phyloP scores from a whole-genome alignment of 2,113 vertebrate genomes.

The Thermophis baileyi region DNA sequence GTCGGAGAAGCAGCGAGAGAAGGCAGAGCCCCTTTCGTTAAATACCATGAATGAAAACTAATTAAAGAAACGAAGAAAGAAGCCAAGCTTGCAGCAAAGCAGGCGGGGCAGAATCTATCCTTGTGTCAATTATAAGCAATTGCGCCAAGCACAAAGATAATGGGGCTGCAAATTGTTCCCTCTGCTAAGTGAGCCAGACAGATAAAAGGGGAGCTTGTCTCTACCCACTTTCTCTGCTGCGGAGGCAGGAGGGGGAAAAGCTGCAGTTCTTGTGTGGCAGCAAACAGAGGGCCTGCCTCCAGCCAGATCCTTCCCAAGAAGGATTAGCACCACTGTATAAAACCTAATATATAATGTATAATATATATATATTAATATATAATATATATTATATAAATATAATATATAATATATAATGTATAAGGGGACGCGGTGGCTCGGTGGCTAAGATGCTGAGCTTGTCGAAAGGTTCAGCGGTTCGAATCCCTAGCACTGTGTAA shows the following conservation, averaged over 20 bases:
- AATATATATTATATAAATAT: no score
- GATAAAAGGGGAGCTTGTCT: background rate
- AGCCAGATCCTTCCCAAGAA: background rate
- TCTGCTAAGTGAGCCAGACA: background rate
- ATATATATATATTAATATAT: no score
- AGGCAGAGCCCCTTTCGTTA: background rate
- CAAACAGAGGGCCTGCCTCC: background rate
- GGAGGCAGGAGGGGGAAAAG: background rate
- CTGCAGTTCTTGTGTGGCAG: background rate
- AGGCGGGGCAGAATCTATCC: background rate
- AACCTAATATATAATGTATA: no score
- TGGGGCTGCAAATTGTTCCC: background rate
- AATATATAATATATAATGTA: no score
- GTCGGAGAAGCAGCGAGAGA: background rate
- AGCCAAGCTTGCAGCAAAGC: slow-evolving; percentile 1
- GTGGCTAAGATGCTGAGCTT: no score
- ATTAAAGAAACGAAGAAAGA: background rate
- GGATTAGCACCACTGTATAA: background rate
- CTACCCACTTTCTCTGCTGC: background rate
- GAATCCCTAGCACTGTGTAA: no score
- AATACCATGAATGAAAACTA: slow-evolving; percentile 10
- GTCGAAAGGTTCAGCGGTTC: no score
- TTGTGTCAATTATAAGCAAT: slow-evolving; percentile 3
- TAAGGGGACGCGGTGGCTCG: no score
- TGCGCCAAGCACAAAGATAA: slow-evolving; percentile 5